Evolutionary conservation across 2,888 invertebrate species (phyloP).

Genomic region (Aquatica leii): DNA sequence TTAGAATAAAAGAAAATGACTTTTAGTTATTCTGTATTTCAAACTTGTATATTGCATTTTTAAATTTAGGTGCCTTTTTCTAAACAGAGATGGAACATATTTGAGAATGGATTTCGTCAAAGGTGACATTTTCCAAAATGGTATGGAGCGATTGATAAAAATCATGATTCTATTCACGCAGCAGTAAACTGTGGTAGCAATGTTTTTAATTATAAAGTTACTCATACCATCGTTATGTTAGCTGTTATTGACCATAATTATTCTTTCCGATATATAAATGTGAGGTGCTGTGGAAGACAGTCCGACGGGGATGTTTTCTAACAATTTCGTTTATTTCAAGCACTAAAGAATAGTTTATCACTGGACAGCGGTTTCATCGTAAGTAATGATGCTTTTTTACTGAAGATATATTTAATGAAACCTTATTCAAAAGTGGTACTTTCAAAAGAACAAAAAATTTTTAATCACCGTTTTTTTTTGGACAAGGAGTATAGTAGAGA

Average conservation of each 20-base stretch:
- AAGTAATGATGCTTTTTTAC: slow-evolving; percentile 28
- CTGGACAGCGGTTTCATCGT: slow-evolving; percentile 12
- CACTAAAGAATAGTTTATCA: not conserved
- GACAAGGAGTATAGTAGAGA: too few relatives aligned
- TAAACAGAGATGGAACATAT: not conserved
- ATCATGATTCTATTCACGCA: not conserved
- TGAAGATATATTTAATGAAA: slow-evolving; percentile 26
- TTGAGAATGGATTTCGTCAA: not conserved
- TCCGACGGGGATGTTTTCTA: not conserved
- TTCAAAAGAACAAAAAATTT: not conserved
- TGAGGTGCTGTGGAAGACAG: too few relatives aligned
- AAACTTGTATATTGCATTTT: too few relatives aligned
- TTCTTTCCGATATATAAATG: too few relatives aligned
- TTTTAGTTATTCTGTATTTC: too few relatives aligned
- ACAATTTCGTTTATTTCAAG: not conserved
- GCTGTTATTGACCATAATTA: not conserved
- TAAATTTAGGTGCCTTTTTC: too few relatives aligned
- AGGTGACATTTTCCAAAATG: not conserved
- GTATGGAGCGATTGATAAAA: too few relatives aligned
- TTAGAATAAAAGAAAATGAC: not conserved
- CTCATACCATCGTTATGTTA: not conserved
- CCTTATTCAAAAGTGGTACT: slow-evolving; percentile 28
- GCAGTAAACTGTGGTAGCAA: too few relatives aligned
- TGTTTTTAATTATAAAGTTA: not conserved
- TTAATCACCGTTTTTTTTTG: not conserved